These are phyloP conservation scores for Tamandua tetradactyla DNA, from an alignment of 2,797 vertebrate genomes.

Conservation along the genomic window DNA sequence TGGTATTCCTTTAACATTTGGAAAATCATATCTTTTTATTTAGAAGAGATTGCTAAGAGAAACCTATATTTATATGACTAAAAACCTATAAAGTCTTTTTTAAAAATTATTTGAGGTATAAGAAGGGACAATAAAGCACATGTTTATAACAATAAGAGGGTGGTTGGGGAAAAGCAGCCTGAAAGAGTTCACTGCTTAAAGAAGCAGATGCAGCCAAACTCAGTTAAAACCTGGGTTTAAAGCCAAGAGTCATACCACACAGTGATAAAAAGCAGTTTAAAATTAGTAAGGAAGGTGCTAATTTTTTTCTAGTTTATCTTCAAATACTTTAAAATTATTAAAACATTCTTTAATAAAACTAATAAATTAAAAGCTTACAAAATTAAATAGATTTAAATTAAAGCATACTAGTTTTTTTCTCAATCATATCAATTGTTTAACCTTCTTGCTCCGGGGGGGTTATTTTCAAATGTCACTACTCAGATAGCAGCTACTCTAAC, in stretches of 20 bases:
- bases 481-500: not conserved
- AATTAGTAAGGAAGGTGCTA: not conserved
- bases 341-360: not conserved
- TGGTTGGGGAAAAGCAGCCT: not conserved
- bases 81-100: not conserved
- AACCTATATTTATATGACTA: not conserved
- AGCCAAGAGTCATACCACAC: not conserved
- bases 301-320: not conserved
- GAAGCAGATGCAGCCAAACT: not conserved
- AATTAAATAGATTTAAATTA: not conserved
- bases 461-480: not conserved
- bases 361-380: not conserved
- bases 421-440: not conserved
- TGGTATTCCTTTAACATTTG: conserved; percentile 11
- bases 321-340: not conserved
- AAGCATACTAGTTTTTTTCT: not conserved
- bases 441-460: not conserved
- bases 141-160: not conserved
- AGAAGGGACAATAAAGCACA: not conserved
- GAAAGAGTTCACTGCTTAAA: not conserved
- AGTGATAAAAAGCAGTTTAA: not conserved
- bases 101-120: not conserved
- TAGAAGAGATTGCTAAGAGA: not conserved
- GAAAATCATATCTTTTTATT: conserved; percentile 18
- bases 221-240: not conserved